Conservation (phyloP, 1,140 invertebrate genomes). For the Drosophila parvula region DNA sequence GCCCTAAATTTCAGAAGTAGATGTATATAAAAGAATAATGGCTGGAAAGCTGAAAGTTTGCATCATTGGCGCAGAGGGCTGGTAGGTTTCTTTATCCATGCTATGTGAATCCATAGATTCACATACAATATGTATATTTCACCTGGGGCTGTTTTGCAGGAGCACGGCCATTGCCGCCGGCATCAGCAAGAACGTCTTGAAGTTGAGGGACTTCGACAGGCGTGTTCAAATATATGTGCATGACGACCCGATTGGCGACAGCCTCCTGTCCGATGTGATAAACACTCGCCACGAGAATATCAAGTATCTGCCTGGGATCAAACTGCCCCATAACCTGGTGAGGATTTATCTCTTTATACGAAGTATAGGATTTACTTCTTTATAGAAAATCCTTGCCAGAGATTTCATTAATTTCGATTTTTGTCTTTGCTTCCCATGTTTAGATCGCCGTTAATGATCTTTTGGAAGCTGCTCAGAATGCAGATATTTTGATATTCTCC, state of each 20-base stretch:
- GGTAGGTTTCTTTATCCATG: slow-evolving; percentile 39
- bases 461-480: slow-evolving; percentile 93
- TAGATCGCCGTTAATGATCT: slow-evolving; percentile 97
- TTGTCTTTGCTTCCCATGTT: slow-evolving; percentile 44
- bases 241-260: slow-evolving; percentile 53
- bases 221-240: slow-evolving; percentile 65
- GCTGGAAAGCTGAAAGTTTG: slow-evolving; percentile 54
- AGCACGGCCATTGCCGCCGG: slow-evolving; percentile 67
- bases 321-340: slow-evolving; percentile 59
- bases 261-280: slow-evolving; percentile 56
- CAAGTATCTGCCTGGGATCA: slow-evolving; percentile 68
- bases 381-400: neutral
- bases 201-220: slow-evolving; percentile 27
- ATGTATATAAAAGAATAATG: slow-evolving; percentile 25
- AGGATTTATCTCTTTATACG: neutral
- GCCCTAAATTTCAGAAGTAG: slow-evolving; percentile 29
- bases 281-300: slow-evolving; percentile 67
- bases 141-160: slow-evolving; percentile 30
- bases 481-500: slow-evolving; percentile 98
- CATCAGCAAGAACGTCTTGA: slow-evolving; percentile 52
- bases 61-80: slow-evolving; percentile 68
- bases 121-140: neutral
- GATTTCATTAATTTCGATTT: neutral
- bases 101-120: neutral
- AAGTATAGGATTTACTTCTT: neutral